Percentiles rank a stretch among this genome's conserved stretches.
Conservation (phyloP, 2,888 invertebrate species). For the Prostheceraeus crozeri region DNA sequence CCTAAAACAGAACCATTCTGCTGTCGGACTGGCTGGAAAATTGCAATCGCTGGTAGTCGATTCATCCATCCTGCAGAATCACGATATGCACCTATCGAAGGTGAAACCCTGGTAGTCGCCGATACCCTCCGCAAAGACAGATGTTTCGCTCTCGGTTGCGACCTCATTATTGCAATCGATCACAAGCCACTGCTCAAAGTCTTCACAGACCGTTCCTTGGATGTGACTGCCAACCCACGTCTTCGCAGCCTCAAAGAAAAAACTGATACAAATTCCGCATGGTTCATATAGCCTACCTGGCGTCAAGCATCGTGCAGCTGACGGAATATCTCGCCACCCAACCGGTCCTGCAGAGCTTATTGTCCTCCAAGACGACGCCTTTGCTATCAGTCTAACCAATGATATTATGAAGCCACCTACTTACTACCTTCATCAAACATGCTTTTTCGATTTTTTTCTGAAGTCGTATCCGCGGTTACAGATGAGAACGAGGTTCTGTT, state of each 20-base stretch:
- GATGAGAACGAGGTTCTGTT: no score
- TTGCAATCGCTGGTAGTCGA: constrained; percentile 1
- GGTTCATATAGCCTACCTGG: no score
- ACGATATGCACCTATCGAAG: neutral
- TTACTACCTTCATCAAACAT: no score
- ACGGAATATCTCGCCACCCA: no score
- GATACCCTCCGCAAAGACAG: constrained; percentile 33
- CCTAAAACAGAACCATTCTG: constrained; percentile 32
- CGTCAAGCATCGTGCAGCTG: no score
- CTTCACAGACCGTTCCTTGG: constrained; percentile 37
- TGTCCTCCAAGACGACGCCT: no score
- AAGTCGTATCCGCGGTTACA: no score
- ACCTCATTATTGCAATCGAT: constrained; percentile 35
- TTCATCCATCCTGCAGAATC: constrained; percentile 1
- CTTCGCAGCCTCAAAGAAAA: constrained; percentile 22
- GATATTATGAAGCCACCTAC: no score
- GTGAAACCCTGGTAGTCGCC: constrained; percentile 33
- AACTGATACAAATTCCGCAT: no score
- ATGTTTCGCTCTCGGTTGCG: constrained; percentile 35
- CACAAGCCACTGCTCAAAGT: constrained; percentile 39
- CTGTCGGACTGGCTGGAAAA: constrained; percentile 35
- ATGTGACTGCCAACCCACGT: constrained; percentile 33
- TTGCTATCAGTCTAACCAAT: no score
- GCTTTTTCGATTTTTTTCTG: no score
- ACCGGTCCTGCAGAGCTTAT: no score